Evolutionary conservation across 2,797 vertebrate species (phyloP), one percentile per base, ranked within the genome.

Genomic region (Coracias cyanogaster): DNA sequence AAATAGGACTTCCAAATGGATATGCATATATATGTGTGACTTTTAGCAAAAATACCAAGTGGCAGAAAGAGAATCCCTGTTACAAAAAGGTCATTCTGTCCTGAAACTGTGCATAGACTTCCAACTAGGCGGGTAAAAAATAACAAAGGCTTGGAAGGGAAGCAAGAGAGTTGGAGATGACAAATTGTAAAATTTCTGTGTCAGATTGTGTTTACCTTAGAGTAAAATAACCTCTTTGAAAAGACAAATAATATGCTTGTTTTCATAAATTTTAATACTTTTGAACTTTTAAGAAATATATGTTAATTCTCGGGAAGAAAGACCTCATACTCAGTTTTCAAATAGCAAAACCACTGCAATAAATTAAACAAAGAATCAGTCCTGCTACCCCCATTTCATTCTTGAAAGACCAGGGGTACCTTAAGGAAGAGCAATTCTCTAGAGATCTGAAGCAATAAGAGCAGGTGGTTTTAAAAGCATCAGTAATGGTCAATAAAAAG

Each of bases 401-500:
- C 12, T 33, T 74, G 65, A 57, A 88, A 76, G 35, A 86, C 4
- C 16, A 64, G 13, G 3, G 1, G 3, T 46, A 67, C 15, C 35
- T 55, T 51, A 84, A 89, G 61, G 45, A 84, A 86, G 13, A 70
- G 1, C 6, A 71, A 6, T n/a, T 88, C 43, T n/a, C 35, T 70
- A 72, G 55, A 49, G 15, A 65, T 29, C 11, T 31, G 28, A 85
- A 76, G 16, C 12, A 51, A 86, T 88, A 88, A 4, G 4, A 83
- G 55, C 45, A 94, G n/a, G 28, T 81, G 48, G 31, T 11, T 78
- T 81, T 78, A 31, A 72, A 90, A 86, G 6, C n/a, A 37, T 25
- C 45, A 57, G 31, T 57, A 93, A 83, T 48, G 33, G 49, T 78
- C 82, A 90, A 70, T 73, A 86, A 90, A 82, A 84, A 73, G 15